Evolutionary conservation across 2,888 invertebrate species (phyloP).

Genomic region (Micropterix aruncella): DNA sequence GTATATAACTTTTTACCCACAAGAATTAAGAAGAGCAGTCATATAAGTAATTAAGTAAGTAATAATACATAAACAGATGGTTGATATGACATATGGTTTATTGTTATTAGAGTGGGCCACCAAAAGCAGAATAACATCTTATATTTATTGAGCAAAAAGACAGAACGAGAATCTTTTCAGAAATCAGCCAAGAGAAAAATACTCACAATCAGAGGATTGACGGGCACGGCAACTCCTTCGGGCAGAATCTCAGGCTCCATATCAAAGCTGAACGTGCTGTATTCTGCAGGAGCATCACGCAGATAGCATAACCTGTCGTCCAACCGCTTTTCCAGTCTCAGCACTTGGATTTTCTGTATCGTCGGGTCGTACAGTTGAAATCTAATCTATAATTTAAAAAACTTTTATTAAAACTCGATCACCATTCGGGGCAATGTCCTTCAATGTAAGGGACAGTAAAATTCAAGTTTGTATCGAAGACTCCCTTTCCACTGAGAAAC

Average conservation of each 20-base stretch:
- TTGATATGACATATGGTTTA: no score
- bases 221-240: conserved; percentile 62
- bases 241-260: conserved; percentile 75
- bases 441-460: no score
- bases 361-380: conserved; percentile 92
- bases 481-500: no score
- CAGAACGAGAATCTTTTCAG: not conserved
- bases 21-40: no score
- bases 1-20: no score
- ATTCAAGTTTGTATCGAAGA: no score
- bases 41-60: no score
- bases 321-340: conserved; percentile 82
- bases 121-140: no score
- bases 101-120: no score
- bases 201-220: conserved; percentile 59
- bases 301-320: conserved; percentile 84
- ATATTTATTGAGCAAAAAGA: not conserved
- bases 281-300: conserved; percentile 79
- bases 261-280: conserved; percentile 83
- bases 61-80: no score
- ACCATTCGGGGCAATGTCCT: no score
- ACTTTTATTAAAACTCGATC: conserved; percentile 18
- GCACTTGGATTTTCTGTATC: conserved; percentile 76
- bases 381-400: conserved; percentile 43
- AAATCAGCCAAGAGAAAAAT: no score